Conservation (phyloP, 1,140 invertebrate genomes). For the Mamestra configurata region DNA sequence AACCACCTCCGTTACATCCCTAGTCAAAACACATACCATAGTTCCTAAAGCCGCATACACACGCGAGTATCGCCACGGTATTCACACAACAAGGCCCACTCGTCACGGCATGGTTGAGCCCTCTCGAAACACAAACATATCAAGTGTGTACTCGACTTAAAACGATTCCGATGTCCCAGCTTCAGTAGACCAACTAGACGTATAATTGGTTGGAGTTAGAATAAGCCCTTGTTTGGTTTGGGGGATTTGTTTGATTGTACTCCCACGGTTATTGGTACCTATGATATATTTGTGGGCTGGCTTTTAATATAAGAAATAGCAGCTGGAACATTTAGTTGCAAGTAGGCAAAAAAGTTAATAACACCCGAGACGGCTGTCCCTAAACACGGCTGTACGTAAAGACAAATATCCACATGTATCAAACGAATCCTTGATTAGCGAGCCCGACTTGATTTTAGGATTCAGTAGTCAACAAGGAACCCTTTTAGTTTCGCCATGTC, state of each 20-base stretch:
- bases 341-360: too few relatives aligned
- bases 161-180: conserved; percentile 78
- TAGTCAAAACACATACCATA: background rate
- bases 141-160: conserved; percentile 73
- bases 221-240: conserved; percentile 4
- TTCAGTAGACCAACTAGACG: conserved; percentile 45
- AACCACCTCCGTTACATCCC: too few relatives aligned
- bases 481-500: too few relatives aligned
- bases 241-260: conserved; percentile 1
- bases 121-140: conserved; percentile 76
- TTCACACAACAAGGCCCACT: conserved; percentile 51
- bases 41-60: conserved; percentile 11
- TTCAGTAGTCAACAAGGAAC: too few relatives aligned
- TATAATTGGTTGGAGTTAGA: conserved; percentile 17
- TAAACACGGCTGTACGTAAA: too few relatives aligned
- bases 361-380: too few relatives aligned
- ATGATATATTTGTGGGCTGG: background rate
- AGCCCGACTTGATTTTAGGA: too few relatives aligned
- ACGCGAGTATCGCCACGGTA: conserved; percentile 3
- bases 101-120: conserved; percentile 60
- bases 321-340: too few relatives aligned
- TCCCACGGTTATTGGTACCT: conserved; percentile 4
- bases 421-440: too few relatives aligned
- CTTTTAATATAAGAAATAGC: background rate
- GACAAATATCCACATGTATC: too few relatives aligned